These are phyloP conservation scores for Onychomys arenicola DNA, from an alignment of 2,797 vertebrate species.

Conservation along the genomic window DNA sequence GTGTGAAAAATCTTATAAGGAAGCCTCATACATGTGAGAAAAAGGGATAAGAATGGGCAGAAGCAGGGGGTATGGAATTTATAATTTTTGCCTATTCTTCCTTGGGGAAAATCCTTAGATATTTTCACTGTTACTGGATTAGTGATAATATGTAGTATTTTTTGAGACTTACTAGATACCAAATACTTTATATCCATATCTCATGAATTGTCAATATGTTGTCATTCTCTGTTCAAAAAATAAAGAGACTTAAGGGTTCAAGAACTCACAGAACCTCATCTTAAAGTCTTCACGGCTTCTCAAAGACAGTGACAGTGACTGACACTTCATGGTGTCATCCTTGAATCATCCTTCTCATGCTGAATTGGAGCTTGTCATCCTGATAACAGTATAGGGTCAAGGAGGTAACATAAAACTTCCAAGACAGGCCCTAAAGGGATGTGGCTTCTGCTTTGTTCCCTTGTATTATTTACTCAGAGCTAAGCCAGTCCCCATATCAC, in stretches of 20 bases:
- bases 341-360: not conserved
- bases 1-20: not conserved
- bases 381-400: not conserved
- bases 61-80: not conserved
- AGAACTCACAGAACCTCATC: not conserved
- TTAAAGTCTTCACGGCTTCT: not conserved
- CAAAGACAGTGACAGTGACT: not conserved
- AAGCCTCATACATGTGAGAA: not conserved
- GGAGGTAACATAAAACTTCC: not conserved
- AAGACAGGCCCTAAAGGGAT: not conserved
- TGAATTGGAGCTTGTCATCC: not conserved
- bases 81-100: not conserved
- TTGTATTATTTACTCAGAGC: not conserved
- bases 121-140: conserved; percentile 4
- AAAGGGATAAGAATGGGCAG: not conserved
- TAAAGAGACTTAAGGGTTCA: not conserved
- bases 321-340: not conserved
- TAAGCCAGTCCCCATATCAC: not conserved
- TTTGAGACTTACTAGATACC: not conserved
- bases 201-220: not conserved
- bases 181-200: not conserved
- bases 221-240: conserved; percentile 9
- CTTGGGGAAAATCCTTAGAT: not conserved
- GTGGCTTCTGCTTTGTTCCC: not conserved
- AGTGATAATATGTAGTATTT: not conserved